Percentiles rank a stretch among this genome's conserved stretches.
Evolutionary conservation across 2,797 vertebrate genomes (phyloP).

Genomic region (Pseudochaenichthys georgianus): DNA sequence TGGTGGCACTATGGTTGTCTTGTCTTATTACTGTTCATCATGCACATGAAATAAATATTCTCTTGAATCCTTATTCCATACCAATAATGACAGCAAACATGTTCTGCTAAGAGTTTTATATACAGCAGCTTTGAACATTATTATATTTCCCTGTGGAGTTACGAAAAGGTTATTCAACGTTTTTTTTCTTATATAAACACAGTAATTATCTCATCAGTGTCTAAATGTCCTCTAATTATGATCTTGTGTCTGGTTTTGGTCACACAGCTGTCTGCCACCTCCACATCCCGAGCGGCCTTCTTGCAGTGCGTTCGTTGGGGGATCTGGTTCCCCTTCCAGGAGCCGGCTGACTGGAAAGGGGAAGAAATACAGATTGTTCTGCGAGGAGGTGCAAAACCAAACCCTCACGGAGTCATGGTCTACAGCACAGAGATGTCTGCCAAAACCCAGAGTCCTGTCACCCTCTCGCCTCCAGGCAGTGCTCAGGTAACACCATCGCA

Average conservation of each 20-base stretch:
- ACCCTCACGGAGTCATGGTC: constrained; percentile 87
- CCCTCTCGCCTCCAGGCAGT: constrained; percentile 37
- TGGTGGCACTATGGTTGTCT: too few relatives aligned
- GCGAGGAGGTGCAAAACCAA: constrained; percentile 83
- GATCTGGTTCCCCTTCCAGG: constrained; percentile 84
- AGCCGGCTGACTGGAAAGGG: constrained; percentile 41
- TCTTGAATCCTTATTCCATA: neutral
- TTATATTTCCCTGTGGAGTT: neutral
- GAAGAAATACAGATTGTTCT: constrained; percentile 85
- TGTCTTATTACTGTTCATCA: too few relatives aligned
- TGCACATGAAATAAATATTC: neutral
- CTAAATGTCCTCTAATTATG: constrained; percentile 6
- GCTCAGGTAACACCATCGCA: constrained; percentile 61
- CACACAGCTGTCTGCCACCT: constrained; percentile 77
- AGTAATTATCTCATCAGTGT: constrained; percentile 2
- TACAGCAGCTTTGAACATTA: neutral
- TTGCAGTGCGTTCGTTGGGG: constrained; percentile 93
- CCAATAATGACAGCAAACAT: neutral
- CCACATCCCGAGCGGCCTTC: constrained; percentile 79
- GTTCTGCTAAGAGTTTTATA: neutral
- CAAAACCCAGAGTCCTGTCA: constrained; percentile 59
- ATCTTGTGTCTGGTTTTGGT: constrained; percentile 30
- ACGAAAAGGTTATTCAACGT: neutral
- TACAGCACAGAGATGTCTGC: constrained; percentile 80
- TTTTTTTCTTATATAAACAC: neutral